Conservation (phyloP, 2,113 vertebrate genomes). For the Chaetodon trifascialis region DNA sequence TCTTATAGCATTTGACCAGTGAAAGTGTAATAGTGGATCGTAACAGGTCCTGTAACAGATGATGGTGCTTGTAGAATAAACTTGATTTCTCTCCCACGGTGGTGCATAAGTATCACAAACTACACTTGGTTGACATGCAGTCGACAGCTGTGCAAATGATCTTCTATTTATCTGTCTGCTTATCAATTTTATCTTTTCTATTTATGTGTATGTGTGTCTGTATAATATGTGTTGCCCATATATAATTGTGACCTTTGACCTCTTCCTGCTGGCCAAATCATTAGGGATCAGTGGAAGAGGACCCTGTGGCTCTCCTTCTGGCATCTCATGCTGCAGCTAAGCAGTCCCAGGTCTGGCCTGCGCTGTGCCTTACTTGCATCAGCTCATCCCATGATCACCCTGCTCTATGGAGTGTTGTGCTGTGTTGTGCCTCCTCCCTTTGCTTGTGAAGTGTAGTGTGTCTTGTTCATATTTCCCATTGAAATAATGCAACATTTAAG, state of each 20-base stretch:
- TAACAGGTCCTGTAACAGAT: background rate
- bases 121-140: conserved; percentile 5
- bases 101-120: background rate
- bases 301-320: conserved; percentile 81
- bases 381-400: conserved; percentile 31
- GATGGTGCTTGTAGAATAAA: too few relatives aligned
- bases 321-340: conserved; percentile 80
- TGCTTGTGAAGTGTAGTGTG: conserved; percentile 51
- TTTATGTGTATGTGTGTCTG: background rate
- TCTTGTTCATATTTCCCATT: conserved; percentile 10
- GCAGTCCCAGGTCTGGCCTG: conserved; percentile 86
- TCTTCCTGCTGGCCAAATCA: conserved; percentile 69
- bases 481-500: background rate
- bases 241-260: conserved; percentile 79
- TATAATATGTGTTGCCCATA: conserved; percentile 6
- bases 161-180: conserved; percentile 1
- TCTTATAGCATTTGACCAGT: background rate
- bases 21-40: background rate
- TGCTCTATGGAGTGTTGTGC: conserved; percentile 39
- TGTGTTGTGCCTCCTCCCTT: conserved; percentile 38
- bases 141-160: conserved; percentile 16
- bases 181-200: background rate
- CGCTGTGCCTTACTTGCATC: conserved; percentile 56
- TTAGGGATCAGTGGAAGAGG: conserved; percentile 87
- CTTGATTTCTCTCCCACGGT: conserved; percentile 18